Percentiles rank a stretch among this genome's conserved stretches.
Conservation (phyloP, 2,797 vertebrate genomes). For the Galagoides demidoff region DNA sequence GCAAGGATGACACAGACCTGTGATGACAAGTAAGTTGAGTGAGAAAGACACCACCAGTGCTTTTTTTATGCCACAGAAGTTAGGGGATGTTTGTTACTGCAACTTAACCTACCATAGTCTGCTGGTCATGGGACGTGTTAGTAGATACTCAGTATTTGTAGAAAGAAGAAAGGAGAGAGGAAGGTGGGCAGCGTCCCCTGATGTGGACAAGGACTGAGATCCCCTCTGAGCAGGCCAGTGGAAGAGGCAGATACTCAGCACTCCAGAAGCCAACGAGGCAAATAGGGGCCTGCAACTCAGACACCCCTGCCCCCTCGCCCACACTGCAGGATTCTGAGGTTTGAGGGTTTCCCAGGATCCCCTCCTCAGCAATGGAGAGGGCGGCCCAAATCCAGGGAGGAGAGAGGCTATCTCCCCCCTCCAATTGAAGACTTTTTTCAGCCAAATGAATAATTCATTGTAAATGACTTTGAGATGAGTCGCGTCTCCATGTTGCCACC, state of each 20-base stretch:
- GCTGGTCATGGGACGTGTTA: neutral
- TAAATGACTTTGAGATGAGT: constrained; percentile 82
- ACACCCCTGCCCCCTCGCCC: too few relatives aligned
- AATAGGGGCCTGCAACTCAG: neutral
- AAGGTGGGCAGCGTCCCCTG: neutral
- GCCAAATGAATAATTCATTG: constrained; percentile 86
- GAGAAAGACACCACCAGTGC: neutral
- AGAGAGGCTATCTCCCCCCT: constrained; percentile 57
- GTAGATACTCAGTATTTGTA: neutral
- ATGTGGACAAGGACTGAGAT: neutral
- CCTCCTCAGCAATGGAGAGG: neutral
- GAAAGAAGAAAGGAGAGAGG: neutral
- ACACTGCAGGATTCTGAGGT: neutral
- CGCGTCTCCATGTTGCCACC: constrained; percentile 81
- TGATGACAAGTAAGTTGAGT: neutral
- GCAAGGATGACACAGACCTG: neutral
- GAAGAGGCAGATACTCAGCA: neutral
- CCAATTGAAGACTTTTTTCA: constrained; percentile 71
- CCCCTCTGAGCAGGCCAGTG: neutral
- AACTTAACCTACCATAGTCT: neutral
- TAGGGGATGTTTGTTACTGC: neutral
- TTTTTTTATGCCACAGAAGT: neutral
- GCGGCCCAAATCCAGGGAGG: constrained; percentile 15
- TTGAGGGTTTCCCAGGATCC: neutral
- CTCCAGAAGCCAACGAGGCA: neutral